Evolutionary conservation across 1,140 invertebrate species (phyloP).

Genomic region (Globodera ellingtonae): DNA sequence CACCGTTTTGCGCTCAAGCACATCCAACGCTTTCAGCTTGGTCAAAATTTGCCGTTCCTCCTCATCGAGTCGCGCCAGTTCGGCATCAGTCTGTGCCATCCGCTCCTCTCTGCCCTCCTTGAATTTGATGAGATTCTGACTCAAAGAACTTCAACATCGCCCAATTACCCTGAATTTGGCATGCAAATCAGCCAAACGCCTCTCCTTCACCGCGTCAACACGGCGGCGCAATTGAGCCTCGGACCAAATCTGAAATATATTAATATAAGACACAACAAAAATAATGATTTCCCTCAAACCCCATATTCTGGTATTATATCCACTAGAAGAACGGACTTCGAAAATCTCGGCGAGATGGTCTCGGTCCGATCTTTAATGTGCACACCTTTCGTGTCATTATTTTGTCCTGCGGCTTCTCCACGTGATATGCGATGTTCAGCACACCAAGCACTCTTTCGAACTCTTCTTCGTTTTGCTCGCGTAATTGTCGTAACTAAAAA

Average conservation of each 20-base stretch:
- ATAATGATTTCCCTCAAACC: not conserved
- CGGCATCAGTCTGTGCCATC: constrained; percentile 29
- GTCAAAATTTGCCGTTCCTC: constrained; percentile 30
- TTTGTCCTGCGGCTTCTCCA: constrained; percentile 32
- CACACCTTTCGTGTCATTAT: not conserved
- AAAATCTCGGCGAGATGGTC: not conserved
- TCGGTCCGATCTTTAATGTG: no score
- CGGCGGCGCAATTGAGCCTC: constrained; percentile 52
- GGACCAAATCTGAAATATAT: constrained; percentile 55
- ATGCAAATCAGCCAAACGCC: constrained; percentile 52
- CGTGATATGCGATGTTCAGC: constrained; percentile 62
- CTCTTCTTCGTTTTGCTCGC: constrained; percentile 56
- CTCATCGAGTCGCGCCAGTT: constrained; percentile 24
- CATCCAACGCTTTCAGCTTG: constrained; percentile 35
- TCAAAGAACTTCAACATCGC: not conserved
- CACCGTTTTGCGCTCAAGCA: constrained; percentile 28
- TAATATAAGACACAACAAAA: not conserved
- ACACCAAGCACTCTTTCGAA: constrained; percentile 55
- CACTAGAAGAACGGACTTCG: not conserved
- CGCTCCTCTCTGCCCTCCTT: constrained; percentile 33
- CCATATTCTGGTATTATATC: constrained; percentile 10
- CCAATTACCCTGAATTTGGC: constrained; percentile 29
- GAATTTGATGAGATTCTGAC: constrained; percentile 1
- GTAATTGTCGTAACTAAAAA: constrained; percentile 25
- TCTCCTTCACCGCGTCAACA: constrained; percentile 60